phyloP scores from a whole-genome alignment of 2,113 vertebrate species.

The Etia nguti region DNA sequence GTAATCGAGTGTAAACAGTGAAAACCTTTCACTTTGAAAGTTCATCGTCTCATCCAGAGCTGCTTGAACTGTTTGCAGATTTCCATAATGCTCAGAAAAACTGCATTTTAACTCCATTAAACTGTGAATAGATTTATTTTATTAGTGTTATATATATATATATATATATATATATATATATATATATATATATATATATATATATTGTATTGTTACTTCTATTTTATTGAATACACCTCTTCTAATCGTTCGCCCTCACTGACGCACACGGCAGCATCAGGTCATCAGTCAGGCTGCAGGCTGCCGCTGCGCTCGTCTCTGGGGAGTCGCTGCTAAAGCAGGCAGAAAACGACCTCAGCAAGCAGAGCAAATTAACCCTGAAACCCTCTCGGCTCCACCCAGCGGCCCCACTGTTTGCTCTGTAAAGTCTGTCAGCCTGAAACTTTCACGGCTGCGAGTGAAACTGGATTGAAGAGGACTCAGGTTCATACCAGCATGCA shows the following conservation, averaged over 20 bases:
- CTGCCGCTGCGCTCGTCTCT: not conserved
- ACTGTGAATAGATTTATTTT: not conserved
- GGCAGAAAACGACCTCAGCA: conserved; percentile 54
- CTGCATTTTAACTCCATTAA: not conserved
- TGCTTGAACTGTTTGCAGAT: not conserved
- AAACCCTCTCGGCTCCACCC: not conserved
- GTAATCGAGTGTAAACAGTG: not conserved
- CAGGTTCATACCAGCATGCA: not conserved
- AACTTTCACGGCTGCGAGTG: not conserved
- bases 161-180: too few species aligned
- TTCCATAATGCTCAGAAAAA: not conserved
- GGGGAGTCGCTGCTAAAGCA: conserved; percentile 42
- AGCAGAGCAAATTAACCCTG: conserved; percentile 23
- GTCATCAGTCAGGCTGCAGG: not conserved
- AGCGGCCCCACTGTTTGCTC: not conserved
- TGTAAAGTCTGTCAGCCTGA: not conserved
- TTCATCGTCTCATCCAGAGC: not conserved
- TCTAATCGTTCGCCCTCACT: not conserved
- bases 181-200: too few species aligned
- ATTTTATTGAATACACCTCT: not conserved
- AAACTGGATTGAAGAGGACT: not conserved
- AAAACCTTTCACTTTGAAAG: not conserved
- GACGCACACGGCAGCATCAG: fast-evolving
- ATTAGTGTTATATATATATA: not conserved
- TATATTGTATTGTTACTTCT: fast-evolving